Percentiles rank a stretch among this genome's conserved stretches.
Conservation (phyloP, 2,888 invertebrate species). For the Minunthozetes semirufus region DNA sequence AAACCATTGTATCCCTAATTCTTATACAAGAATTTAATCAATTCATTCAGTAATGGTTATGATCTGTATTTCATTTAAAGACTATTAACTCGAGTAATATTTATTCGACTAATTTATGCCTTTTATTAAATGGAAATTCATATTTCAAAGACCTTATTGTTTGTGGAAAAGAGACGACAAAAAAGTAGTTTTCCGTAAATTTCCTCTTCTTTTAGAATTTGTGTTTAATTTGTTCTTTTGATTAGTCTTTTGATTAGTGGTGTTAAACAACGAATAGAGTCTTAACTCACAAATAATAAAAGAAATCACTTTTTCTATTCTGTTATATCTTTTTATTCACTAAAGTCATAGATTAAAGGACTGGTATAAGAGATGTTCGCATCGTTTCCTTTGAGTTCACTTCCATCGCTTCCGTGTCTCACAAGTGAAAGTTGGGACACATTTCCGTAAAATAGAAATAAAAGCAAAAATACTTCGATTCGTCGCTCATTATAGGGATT, state of each 20-base stretch:
- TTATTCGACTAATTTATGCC: too few species aligned
- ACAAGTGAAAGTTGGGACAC: not conserved
- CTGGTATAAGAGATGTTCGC: not conserved
- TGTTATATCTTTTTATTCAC: not conserved
- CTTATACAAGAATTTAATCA: too few species aligned
- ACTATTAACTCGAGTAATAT: too few species aligned
- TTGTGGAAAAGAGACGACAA: not conserved
- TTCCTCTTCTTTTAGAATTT: not conserved
- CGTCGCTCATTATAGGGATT: conserved; percentile 1
- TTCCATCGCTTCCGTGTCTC: not conserved
- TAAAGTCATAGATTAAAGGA: conserved; percentile 6
- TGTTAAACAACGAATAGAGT: not conserved
- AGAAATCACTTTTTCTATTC: conserved; percentile 5
- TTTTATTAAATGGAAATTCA: too few species aligned
- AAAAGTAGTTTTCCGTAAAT: not conserved
- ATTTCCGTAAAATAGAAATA: conserved; percentile 16
- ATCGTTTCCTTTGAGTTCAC: conserved; percentile 1
- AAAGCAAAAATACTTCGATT: not conserved
- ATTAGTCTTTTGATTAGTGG: not conserved
- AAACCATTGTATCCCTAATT: too few species aligned
- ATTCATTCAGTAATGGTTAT: too few species aligned
- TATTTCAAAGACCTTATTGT: too few species aligned
- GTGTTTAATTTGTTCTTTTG: conserved; percentile 3
- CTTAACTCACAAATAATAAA: not conserved
- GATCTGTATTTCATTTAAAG: too few species aligned